These are phyloP conservation scores for Drosophila tristis DNA, from an alignment of 1,140 invertebrate genomes.

Conservation along the genomic window DNA sequence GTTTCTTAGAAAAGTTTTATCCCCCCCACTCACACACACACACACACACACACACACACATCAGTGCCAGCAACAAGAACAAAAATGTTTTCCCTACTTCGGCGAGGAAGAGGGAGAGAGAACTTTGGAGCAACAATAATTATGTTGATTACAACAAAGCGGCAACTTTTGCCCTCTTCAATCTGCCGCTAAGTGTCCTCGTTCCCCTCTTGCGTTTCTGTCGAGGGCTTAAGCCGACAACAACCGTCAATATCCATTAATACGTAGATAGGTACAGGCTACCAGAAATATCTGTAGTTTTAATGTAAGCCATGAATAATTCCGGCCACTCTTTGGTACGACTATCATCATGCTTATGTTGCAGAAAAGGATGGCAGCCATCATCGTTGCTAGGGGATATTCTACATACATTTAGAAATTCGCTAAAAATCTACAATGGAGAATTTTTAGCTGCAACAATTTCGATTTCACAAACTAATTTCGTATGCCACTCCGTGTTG, in stretches of 20 bases:
- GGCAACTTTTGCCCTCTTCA: conserved; percentile 57
- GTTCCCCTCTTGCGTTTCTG: background rate
- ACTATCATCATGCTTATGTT: too few species aligned
- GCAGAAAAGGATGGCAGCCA: too few species aligned
- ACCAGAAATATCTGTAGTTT: background rate
- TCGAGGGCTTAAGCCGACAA: conserved; percentile 33
- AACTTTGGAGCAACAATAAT: conserved; percentile 62
- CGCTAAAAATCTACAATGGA: too few species aligned
- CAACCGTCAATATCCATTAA: conserved; percentile 46
- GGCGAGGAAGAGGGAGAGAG: too few species aligned
- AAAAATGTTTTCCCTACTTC: conserved; percentile 29
- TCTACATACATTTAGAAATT: too few species aligned
- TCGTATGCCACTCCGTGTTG: too few species aligned
- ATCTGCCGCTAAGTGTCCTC: conserved; percentile 54
- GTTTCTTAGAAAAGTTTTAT: conserved; percentile 59
- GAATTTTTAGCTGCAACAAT: too few species aligned
- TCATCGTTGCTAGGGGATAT: too few species aligned
- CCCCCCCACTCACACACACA: conserved; percentile 16
- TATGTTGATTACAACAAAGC: conserved; percentile 62
- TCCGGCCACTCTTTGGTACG: too few species aligned
- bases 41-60: conserved; percentile 19
- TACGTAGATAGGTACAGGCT: conserved; percentile 6
- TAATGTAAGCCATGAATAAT: too few species aligned
- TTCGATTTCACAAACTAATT: too few species aligned
- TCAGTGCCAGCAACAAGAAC: conserved; percentile 21